Evolutionary conservation across 2,797 vertebrate species (phyloP).

Genomic region (Xenops minutus): DNA sequence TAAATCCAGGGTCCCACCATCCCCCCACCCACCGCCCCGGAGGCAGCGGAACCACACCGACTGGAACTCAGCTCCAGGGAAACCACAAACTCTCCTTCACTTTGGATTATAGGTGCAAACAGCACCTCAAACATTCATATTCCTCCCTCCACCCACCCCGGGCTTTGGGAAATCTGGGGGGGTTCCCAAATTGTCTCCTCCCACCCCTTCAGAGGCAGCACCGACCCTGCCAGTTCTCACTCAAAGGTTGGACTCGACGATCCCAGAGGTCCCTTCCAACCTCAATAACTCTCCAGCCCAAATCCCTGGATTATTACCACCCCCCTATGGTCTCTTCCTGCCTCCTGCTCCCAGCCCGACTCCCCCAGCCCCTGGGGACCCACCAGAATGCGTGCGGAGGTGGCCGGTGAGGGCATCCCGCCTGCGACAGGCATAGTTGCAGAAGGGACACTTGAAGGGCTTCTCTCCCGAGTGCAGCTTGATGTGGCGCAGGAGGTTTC

Average conservation of each 20-base stretch:
- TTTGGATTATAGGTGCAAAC: too few relatives aligned
- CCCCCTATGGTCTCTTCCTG: rapidly evolving
- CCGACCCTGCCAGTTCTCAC: too few relatives aligned
- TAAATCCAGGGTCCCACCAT: too few relatives aligned
- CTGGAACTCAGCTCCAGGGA: too few relatives aligned
- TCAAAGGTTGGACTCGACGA: not conserved
- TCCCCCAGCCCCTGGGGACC: conserved; percentile 1
- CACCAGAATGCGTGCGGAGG: conserved; percentile 95
- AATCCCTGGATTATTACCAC: not conserved
- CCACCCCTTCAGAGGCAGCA: too few relatives aligned
- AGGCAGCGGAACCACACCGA: too few relatives aligned
- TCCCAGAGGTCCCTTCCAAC: not conserved
- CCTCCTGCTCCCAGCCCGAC: not conserved
- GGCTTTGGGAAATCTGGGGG: too few relatives aligned
- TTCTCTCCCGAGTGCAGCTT: conserved; percentile 98
- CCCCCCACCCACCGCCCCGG: too few relatives aligned
- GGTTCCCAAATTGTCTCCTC: too few relatives aligned
- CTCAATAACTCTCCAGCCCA: not conserved
- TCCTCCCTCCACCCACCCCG: too few relatives aligned
- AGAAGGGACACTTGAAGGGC: conserved; percentile 96
- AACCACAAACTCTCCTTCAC: too few relatives aligned
- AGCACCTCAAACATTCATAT: too few relatives aligned
- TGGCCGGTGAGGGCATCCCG: conserved; percentile 93
- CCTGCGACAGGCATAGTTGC: conserved; percentile 93
- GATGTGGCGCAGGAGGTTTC: conserved; percentile 94